phyloP scores from a whole-genome alignment of 2,797 vertebrate species.

The Coregonus sp. region DNA sequence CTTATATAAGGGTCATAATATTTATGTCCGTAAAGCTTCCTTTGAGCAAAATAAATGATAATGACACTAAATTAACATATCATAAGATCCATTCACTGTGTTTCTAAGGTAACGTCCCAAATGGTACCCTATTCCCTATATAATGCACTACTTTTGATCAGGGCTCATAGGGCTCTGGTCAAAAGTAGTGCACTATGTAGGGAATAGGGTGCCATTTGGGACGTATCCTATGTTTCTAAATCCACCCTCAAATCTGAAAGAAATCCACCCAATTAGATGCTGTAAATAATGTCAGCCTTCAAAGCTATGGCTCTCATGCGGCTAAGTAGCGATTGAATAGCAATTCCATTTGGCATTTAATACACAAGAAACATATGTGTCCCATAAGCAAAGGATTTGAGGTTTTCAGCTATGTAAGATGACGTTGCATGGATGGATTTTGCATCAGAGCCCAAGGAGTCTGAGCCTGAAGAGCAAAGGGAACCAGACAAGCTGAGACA shows the following conservation, averaged over 20 bases:
- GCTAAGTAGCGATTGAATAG: conserved; percentile 32
- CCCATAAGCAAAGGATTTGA: conserved; percentile 35
- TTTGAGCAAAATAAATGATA: conserved; percentile 26
- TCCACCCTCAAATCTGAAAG: conserved; percentile 20
- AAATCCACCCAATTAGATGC: conserved; percentile 25
- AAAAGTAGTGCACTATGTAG: neutral
- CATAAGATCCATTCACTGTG: conserved; percentile 19
- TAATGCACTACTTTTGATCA: neutral
- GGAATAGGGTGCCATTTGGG: neutral
- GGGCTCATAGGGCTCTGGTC: neutral
- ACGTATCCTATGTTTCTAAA: conserved; percentile 11
- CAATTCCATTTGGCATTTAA: conserved; percentile 37
- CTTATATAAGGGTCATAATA: neutral
- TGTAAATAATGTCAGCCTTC: conserved; percentile 32
- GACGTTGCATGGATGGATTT: conserved; percentile 34
- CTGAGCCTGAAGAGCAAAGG: conserved; percentile 10
- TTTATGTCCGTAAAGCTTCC: neutral
- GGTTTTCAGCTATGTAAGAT: conserved; percentile 15
- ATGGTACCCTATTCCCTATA: too few species aligned
- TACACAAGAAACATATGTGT: conserved; percentile 38
- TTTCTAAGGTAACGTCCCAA: too few species aligned
- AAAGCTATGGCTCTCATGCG: conserved; percentile 19
- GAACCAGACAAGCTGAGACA: neutral
- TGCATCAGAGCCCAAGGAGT: conserved; percentile 10
- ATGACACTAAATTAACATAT: conserved; percentile 19